phyloP scores from a whole-genome alignment of 2,797 vertebrate genomes.

The Malurus leucopterus region DNA sequence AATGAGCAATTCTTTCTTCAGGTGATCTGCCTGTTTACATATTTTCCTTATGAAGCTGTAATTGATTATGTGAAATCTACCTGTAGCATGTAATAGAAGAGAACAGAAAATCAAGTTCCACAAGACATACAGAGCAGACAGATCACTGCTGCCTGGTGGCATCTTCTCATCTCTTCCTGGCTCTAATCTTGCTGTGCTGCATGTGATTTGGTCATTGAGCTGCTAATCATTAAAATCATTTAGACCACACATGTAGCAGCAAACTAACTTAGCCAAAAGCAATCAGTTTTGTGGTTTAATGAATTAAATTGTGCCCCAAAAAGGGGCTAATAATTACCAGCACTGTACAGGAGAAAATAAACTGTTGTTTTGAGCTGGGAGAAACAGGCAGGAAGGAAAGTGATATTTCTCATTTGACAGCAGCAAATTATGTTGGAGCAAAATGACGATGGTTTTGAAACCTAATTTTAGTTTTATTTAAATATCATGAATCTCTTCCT shows the following conservation, averaged over 20 bases:
- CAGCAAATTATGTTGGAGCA: not conserved
- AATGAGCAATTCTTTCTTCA: not conserved
- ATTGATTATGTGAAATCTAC: not conserved
- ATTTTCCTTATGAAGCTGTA: not conserved
- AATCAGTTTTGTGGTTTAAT: not conserved
- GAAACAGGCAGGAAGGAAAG: not conserved
- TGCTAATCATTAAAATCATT: fast-evolving
- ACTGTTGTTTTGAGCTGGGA: not conserved
- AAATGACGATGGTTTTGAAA: not conserved
- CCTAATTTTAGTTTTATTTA: not conserved
- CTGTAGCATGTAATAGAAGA: not conserved
- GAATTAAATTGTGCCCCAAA: not conserved
- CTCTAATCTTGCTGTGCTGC: not conserved
- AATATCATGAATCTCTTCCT: not conserved
- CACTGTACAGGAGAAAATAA: not conserved
- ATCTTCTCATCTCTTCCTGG: not conserved
- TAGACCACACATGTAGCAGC: not conserved
- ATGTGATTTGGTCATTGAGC: not conserved
- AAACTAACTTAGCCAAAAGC: not conserved
- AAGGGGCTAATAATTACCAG: not conserved
- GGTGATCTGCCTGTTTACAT: not conserved
- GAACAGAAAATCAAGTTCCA: not conserved
- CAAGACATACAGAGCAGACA: not conserved
- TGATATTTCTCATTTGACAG: not conserved
- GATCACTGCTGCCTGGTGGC: not conserved